Evolutionary conservation across 2,888 invertebrate genomes (phyloP).

Genomic region (Brachyptera risi): DNA sequence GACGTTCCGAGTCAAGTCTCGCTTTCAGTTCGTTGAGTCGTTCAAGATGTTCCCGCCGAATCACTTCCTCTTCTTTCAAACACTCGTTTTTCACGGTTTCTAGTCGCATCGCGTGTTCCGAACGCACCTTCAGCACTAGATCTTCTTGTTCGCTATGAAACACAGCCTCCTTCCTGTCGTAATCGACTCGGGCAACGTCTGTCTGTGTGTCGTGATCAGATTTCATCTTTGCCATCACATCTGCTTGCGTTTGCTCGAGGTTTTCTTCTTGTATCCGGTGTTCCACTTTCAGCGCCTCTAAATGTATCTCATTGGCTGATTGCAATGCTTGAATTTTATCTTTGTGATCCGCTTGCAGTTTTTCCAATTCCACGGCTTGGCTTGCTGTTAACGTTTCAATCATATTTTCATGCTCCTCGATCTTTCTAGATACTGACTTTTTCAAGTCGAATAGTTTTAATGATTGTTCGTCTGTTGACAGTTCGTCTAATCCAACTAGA

Average conservation of each 20-base stretch:
- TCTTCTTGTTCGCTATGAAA: conserved; percentile 1
- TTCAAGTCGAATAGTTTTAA: neutral
- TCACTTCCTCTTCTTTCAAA: conserved; percentile 56
- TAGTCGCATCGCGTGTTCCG: conserved; percentile 2
- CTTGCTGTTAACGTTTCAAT: neutral
- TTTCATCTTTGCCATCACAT: neutral
- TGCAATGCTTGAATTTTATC: neutral
- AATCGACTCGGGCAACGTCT: neutral
- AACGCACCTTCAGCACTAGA: neutral
- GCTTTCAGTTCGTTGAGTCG: conserved; percentile 60
- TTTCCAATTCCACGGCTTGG: too few species aligned
- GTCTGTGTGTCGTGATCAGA: neutral
- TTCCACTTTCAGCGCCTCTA: neutral
- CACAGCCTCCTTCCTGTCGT: neutral
- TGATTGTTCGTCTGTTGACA: neutral
- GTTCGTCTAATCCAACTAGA: neutral
- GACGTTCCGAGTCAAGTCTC: conserved; percentile 54
- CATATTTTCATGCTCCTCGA: neutral
- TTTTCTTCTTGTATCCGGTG: neutral
- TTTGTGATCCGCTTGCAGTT: too few species aligned
- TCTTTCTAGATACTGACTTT: neutral
- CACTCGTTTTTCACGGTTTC: neutral
- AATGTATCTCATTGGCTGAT: neutral
- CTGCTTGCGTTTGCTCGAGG: neutral
- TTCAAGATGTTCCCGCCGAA: conserved; percentile 64